Conservation (phyloP, 1,140 invertebrate species). For the Hetaerina americana region DNA sequence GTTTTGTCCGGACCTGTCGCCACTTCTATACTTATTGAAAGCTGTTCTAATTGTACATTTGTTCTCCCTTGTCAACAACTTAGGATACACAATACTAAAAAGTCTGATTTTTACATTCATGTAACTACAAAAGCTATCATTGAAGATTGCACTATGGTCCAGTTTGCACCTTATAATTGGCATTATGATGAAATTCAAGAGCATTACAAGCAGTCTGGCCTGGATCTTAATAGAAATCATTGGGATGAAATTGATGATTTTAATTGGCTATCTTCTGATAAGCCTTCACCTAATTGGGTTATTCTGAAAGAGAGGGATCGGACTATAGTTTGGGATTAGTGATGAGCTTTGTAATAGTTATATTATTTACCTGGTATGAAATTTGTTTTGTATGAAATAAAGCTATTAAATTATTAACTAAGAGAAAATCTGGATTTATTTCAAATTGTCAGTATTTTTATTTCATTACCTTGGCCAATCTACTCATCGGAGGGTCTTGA, state of each 20-base stretch:
- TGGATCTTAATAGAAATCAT: constrained; percentile 65
- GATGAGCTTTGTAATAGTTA: too few species aligned
- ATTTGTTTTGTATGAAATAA: too few species aligned
- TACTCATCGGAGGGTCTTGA: too few species aligned
- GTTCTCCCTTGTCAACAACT: constrained; percentile 89
- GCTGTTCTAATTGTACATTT: constrained; percentile 65
- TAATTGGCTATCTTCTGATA: constrained; percentile 80
- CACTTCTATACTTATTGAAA: constrained; percentile 80
- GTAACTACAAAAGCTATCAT: constrained; percentile 90
- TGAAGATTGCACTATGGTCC: constrained; percentile 71
- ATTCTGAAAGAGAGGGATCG: constrained; percentile 26
- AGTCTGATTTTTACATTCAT: constrained; percentile 76
- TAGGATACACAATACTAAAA: constrained; percentile 65
- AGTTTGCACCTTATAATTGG: constrained; percentile 75
- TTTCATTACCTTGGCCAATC: too few species aligned
- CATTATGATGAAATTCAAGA: constrained; percentile 58
- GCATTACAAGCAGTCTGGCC: constrained; percentile 57
- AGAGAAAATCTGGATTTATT: too few species aligned
- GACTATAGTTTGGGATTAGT: constrained; percentile 15
- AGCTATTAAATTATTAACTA: too few species aligned
- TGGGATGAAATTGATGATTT: constrained; percentile 87
- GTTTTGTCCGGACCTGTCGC: constrained; percentile 72
- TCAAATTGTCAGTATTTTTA: too few species aligned
- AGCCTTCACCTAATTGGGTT: constrained; percentile 81
- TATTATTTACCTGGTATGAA: too few species aligned